Base-by-base conservation (phyloP, 2,888 invertebrate genomes). In the Drosophila affinis region DNA sequence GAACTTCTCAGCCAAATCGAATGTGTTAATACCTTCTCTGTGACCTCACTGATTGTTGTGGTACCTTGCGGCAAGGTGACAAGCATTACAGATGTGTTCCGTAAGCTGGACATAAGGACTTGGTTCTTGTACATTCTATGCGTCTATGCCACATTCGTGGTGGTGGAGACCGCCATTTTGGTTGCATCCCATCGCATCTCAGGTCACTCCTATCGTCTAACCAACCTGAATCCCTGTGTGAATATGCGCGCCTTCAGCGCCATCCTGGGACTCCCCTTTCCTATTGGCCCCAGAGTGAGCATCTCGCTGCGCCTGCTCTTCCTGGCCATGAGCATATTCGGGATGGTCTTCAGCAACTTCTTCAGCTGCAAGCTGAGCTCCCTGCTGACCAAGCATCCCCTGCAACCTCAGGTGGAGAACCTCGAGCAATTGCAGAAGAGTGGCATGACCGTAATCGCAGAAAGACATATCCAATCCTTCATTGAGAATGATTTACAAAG, bases 321-420 rank as follows among this genome's bases (percentile, higher is more conserved):
- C 3, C 53, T 77, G 51, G n/a, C 47, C 1, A 74, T 74, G n/a
- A 62, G 71, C n/a, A n/a, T 77, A 17, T 68, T 68, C 2, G 49
- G 77, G 0, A n/a, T 77, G 12, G 45, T 77, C 9, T 68, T 55
- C 1, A 58, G 57, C 27, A 49, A 46, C 7, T 75, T 75, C 5
- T 65, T 77, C n/a, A 61, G 54, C 27, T 68, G 63, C 45, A 77
- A 75, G 17, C 29, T 75, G 7, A 77, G 64, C 29, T 55, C 77
- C 7, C 12, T 77, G 7, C 32, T 77, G 3, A 75, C 47, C 2
- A 69, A 64, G 12, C 47, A 47, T 44, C 68, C 72, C 0, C 46
- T n/a, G 0, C 14, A 53, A 9, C 54, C 56, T 10, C 21, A 46
- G 1, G 58, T 77, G 0, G n/a, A 9, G 0, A 77, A 17, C n/a